A percentile compares a stretch with the other conserved stretches of the same genome.
These are phyloP conservation scores for Arge pagana DNA, from an alignment of 2,888 invertebrate species.

Conservation along the genomic window DNA sequence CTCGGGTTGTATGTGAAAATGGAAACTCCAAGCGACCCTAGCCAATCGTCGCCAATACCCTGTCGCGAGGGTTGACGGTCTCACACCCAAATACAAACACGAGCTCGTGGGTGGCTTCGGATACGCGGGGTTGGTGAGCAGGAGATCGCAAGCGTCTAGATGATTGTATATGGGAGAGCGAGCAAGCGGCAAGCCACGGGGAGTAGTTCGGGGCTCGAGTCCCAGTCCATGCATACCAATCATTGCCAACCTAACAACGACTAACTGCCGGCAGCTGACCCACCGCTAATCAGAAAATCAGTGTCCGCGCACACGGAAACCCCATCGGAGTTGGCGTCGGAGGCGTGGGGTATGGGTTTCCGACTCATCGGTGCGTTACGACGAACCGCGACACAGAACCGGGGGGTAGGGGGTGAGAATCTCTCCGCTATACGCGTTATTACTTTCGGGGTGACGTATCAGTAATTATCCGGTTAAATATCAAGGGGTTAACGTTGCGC, in stretches of 20 bases:
- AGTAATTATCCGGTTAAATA: constrained; percentile 53
- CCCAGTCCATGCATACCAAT: constrained; percentile 59
- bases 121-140: no score
- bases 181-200: constrained; percentile 16
- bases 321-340: constrained; percentile 41
- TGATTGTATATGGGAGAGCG: no score
- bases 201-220: constrained; percentile 42
- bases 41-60: no score
- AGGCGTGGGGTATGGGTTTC: no score
- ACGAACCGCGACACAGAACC: not conserved
- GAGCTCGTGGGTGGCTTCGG: no score
- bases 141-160: no score
- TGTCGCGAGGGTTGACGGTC: no score
- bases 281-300: constrained; percentile 57
- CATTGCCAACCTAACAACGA: constrained; percentile 55
- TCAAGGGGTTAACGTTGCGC: constrained; percentile 45
- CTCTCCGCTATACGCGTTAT: not conserved
- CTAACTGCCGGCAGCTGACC: constrained; percentile 57
- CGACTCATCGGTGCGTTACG: constrained; percentile 13
- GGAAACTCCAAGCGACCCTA: no score
- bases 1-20: no score
- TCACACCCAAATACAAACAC: no score
- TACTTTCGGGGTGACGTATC: constrained; percentile 30
- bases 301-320: constrained; percentile 48
- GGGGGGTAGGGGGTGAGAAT: not conserved